Evolutionary conservation across 2,113 vertebrate genomes (phyloP).

Genomic region (Crotalus tigris): DNA sequence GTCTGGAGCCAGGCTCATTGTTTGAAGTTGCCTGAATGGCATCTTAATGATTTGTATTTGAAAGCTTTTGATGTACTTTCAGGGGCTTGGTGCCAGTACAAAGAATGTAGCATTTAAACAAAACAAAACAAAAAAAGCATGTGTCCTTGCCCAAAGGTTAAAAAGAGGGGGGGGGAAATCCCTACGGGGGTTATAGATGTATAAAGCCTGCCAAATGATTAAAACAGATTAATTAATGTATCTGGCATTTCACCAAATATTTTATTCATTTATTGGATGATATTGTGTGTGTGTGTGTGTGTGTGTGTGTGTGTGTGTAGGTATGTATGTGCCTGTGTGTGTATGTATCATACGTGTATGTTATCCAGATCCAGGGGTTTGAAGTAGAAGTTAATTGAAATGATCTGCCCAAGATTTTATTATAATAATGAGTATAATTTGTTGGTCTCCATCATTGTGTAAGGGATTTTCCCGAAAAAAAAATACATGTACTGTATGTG

Average conservation of each 20-base stretch:
- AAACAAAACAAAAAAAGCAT: background rate
- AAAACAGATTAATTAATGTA: background rate
- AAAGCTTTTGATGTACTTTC: constrained; percentile 23
- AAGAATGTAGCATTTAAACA: constrained; percentile 13
- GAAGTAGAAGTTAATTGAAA: background rate
- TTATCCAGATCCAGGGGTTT: background rate
- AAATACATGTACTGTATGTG: background rate
- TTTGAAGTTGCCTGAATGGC: constrained; percentile 46
- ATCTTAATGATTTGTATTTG: constrained; percentile 24
- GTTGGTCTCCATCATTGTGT: background rate
- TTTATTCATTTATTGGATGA: background rate
- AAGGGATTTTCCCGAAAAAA: background rate
- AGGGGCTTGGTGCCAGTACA: constrained; percentile 16
- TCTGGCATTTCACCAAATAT: background rate
- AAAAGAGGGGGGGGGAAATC: background rate
- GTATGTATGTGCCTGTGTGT: background rate
- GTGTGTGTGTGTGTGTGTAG: background rate
- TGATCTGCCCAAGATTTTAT: background rate
- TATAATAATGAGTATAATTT: background rate
- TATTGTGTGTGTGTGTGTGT: background rate
- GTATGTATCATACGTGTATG: background rate
- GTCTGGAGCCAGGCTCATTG: constrained; percentile 29
- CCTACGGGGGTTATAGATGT: background rate
- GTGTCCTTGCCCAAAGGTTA: background rate
- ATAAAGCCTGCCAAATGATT: background rate